phyloP scores from a whole-genome alignment of 1,140 invertebrate species.

The Drosophila baimaii region DNA sequence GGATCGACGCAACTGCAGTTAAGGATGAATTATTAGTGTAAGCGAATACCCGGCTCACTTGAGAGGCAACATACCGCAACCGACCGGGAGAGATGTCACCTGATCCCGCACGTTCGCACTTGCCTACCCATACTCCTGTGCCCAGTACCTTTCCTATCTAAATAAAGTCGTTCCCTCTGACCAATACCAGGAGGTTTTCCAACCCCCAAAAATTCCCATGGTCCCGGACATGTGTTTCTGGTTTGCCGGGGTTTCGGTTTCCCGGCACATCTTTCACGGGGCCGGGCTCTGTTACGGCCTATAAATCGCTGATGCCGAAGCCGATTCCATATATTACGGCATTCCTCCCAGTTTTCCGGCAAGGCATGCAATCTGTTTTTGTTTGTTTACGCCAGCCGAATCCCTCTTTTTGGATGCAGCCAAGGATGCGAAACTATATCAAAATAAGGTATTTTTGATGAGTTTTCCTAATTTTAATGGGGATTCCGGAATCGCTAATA shows the following conservation, averaged over 20 bases:
- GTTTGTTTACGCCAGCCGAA: slow-evolving; percentile 72
- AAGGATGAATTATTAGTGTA: slow-evolving; percentile 80
- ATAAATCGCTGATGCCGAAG: slow-evolving; percentile 66
- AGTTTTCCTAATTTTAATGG: slow-evolving; percentile 2
- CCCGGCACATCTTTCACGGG: slow-evolving; percentile 42
- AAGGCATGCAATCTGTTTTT: slow-evolving; percentile 64
- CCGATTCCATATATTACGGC: slow-evolving; percentile 42
- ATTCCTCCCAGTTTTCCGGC: slow-evolving; percentile 50
- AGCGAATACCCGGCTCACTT: slow-evolving; percentile 72
- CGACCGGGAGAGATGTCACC: slow-evolving; percentile 55
- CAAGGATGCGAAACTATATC: slow-evolving; percentile 61
- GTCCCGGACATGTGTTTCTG: slow-evolving; percentile 43
- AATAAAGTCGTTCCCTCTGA: slow-evolving; percentile 16
- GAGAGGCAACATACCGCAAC: slow-evolving; percentile 77
- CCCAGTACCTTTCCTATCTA: slow-evolving; percentile 6
- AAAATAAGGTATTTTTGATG: slow-evolving; percentile 35
- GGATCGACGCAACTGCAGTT: slow-evolving; percentile 74
- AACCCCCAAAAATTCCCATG: slow-evolving; percentile 9
- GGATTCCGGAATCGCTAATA: slow-evolving; percentile 16
- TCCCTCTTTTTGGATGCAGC: slow-evolving; percentile 49
- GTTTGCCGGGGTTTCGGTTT: slow-evolving; percentile 41
- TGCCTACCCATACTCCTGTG: slow-evolving; percentile 9
- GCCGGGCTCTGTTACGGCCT: slow-evolving; percentile 65
- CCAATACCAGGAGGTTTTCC: not conserved
- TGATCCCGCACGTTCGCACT: slow-evolving; percentile 74